Conservation (phyloP, 1,140 invertebrate species). For the Thereuonema tuberculata region DNA sequence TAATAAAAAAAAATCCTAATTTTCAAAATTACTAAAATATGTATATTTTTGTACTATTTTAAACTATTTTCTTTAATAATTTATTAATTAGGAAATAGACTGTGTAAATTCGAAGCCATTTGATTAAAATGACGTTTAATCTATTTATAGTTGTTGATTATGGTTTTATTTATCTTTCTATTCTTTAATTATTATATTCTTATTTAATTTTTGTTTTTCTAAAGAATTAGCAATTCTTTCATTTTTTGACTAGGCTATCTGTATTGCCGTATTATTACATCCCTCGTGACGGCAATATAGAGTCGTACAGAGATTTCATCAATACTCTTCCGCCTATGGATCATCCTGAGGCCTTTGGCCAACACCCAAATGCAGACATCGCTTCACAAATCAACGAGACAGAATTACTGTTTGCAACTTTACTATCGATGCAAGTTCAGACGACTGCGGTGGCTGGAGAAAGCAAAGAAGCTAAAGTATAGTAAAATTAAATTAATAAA, state of each 20-base stretch:
- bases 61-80: too few relatives aligned
- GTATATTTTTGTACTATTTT: too few relatives aligned
- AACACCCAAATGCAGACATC: constrained; percentile 37
- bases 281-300: constrained; percentile 61
- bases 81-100: too few relatives aligned
- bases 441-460: neutral
- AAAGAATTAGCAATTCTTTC: neutral
- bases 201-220: too few relatives aligned
- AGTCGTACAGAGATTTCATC: constrained; percentile 62
- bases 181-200: too few relatives aligned
- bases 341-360: constrained; percentile 60
- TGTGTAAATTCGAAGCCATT: too few relatives aligned
- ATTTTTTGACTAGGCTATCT: constrained; percentile 34
- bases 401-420: constrained; percentile 31
- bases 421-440: constrained; percentile 22
- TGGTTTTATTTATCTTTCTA: too few relatives aligned
- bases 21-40: too few relatives aligned
- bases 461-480: constrained; percentile 5
- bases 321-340: constrained; percentile 56
- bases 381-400: constrained; percentile 34
- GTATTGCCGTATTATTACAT: constrained; percentile 56
- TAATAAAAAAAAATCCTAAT: too few relatives aligned
- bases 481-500: too few relatives aligned
- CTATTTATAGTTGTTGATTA: too few relatives aligned
- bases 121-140: too few relatives aligned